phyloP scores from a whole-genome alignment of 2,888 invertebrate genomes.

The Hemaris fuciformis region DNA sequence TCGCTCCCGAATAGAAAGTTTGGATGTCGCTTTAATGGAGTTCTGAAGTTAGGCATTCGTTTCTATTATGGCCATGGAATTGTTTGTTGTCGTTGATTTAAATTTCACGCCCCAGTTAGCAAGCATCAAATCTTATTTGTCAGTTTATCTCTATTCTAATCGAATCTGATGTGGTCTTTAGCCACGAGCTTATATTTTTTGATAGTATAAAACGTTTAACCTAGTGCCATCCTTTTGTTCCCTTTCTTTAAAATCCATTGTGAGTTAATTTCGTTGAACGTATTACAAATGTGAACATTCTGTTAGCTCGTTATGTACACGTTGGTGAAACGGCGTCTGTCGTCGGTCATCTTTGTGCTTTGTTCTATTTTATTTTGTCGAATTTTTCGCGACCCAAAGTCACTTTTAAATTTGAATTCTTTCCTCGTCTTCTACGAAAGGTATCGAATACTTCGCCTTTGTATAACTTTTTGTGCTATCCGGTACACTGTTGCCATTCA shows the following conservation, averaged over 20 bases:
- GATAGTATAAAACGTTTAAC: not conserved
- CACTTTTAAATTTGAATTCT: slow-evolving; percentile 77
- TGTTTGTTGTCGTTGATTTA: slow-evolving; percentile 73
- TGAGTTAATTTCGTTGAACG: slow-evolving; percentile 17
- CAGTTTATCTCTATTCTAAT: slow-evolving; percentile 51
- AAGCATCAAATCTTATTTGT: slow-evolving; percentile 64
- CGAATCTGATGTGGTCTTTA: slow-evolving; percentile 20
- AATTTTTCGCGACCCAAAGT: slow-evolving; percentile 64
- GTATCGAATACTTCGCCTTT: slow-evolving; percentile 79
- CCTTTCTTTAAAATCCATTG: slow-evolving; percentile 13
- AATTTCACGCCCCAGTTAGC: slow-evolving; percentile 68
- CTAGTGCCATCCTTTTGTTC: not conserved
- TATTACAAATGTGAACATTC: slow-evolving; percentile 6
- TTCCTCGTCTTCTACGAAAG: slow-evolving; percentile 77
- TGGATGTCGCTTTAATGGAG: slow-evolving; percentile 70
- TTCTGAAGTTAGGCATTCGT: slow-evolving; percentile 73
- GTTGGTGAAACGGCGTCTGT: slow-evolving; percentile 38
- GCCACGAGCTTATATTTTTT: slow-evolving; percentile 34
- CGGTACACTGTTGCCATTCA: slow-evolving; percentile 63
- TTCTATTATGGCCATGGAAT: slow-evolving; percentile 69
- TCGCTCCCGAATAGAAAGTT: slow-evolving; percentile 68
- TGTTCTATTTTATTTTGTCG: slow-evolving; percentile 61
- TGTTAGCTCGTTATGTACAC: slow-evolving; percentile 5
- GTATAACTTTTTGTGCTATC: slow-evolving; percentile 77
- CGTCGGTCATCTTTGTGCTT: slow-evolving; percentile 55